phyloP scores from a whole-genome alignment of 2,113 vertebrate genomes.

The Trematocara unimaculatum region DNA sequence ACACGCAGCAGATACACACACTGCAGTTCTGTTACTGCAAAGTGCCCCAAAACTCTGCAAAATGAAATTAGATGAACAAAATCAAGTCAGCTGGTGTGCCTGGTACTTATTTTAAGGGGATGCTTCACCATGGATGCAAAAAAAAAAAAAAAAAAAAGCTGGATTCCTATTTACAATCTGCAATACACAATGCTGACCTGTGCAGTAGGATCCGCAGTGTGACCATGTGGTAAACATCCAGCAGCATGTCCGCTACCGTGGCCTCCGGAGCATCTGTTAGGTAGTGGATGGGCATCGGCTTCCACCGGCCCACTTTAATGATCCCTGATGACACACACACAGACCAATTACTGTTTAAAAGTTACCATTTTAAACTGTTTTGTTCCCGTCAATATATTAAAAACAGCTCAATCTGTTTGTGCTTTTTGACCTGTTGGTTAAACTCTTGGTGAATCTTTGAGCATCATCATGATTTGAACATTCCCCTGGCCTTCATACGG shows the following conservation, averaged over 20 bases:
- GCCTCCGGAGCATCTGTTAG: conserved; percentile 92
- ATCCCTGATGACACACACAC: conserved; percentile 75
- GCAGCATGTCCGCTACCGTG: conserved; percentile 94
- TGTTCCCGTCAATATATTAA: not conserved
- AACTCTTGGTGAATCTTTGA: not conserved
- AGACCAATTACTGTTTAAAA: not conserved
- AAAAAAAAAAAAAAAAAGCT: not conserved
- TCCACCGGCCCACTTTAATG: conserved; percentile 95
- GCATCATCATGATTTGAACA: conserved; percentile 1
- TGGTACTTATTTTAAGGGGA: not conserved
- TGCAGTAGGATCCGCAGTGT: conserved; percentile 94
- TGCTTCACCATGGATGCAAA: not conserved
- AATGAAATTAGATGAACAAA: not conserved
- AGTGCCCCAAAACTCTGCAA: not conserved
- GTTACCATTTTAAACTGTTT: not conserved
- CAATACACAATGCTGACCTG: conserved; percentile 71
- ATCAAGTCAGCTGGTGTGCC: not conserved
- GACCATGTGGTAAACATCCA: conserved; percentile 96
- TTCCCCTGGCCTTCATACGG: conserved; percentile 27
- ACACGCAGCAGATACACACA: not conserved
- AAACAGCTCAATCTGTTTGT: not conserved
- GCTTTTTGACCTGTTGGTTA: not conserved
- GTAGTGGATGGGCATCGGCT: conserved; percentile 92
- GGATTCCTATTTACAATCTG: not conserved
- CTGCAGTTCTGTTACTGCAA: not conserved